phyloP scores from a whole-genome alignment of 2,888 invertebrate species.

The Aleiodes testaceus region DNA sequence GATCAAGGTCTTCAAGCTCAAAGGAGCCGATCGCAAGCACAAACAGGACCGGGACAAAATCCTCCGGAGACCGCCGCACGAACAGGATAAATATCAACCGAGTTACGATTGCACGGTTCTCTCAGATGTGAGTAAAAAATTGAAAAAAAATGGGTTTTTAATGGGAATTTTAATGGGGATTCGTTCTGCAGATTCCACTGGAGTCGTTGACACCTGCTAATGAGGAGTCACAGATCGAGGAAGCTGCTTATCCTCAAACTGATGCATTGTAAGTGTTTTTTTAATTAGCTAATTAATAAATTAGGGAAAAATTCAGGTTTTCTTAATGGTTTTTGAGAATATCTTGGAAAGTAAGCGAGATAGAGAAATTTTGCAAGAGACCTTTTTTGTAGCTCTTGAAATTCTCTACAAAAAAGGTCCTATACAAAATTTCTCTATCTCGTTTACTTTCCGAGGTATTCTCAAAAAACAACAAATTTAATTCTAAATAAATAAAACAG shows the following conservation, averaged over 20 bases:
- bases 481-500: too few relatives aligned
- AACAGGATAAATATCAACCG: slow-evolving; percentile 94
- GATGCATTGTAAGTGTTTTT: slow-evolving; percentile 64
- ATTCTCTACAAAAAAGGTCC: not conserved
- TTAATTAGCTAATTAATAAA: not conserved
- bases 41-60: slow-evolving; percentile 98
- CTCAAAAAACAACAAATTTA: too few relatives aligned
- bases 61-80: slow-evolving; percentile 85
- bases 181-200: slow-evolving; percentile 63
- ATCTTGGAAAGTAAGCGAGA: too few relatives aligned
- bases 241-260: slow-evolving; percentile 61
- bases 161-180: not conserved
- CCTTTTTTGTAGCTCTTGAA: too few relatives aligned
- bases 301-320: too few relatives aligned
- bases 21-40: slow-evolving; percentile 97
- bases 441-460: too few relatives aligned
- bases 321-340: not conserved
- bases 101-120: slow-evolving; percentile 97
- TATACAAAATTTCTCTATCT: too few relatives aligned
- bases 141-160: slow-evolving; percentile 1
- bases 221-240: slow-evolving; percentile 59
- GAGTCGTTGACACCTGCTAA: slow-evolving; percentile 63
- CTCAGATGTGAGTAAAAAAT: slow-evolving; percentile 81
- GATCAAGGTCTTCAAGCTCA: slow-evolving; percentile 94
- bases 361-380: not conserved